Evolutionary conservation across 2,888 invertebrate species (phyloP).

Genomic region (Rhamnusium bicolor): DNA sequence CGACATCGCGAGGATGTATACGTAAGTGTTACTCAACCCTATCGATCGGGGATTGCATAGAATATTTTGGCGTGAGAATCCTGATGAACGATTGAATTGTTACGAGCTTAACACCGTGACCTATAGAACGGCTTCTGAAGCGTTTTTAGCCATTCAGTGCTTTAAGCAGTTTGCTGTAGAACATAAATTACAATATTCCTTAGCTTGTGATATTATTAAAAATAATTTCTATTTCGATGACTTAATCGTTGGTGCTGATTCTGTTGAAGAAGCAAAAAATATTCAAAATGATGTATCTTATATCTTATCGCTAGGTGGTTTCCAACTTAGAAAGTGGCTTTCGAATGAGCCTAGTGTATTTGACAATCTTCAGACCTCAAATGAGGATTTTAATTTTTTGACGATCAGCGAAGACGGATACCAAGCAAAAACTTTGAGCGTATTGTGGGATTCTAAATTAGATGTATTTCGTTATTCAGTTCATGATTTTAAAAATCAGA

Average conservation of each 20-base stretch:
- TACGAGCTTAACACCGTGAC: conserved; percentile 14
- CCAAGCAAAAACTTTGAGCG: neutral
- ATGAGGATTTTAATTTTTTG: neutral
- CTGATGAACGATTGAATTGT: conserved; percentile 1
- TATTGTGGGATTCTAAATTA: neutral
- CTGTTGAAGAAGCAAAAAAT: neutral
- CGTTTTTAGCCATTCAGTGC: neutral
- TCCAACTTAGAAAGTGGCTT: conserved; percentile 13
- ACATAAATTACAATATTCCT: neutral
- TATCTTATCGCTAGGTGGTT: conserved; percentile 4
- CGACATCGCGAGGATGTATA: conserved; percentile 34
- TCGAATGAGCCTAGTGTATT: conserved; percentile 10
- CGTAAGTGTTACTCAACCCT: conserved; percentile 24
- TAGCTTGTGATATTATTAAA: neutral
- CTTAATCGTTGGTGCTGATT: conserved; percentile 2
- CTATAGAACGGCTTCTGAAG: conserved; percentile 7
- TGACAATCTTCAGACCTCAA: neutral
- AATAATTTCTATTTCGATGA: conserved; percentile 20
- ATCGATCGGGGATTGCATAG: conserved; percentile 16
- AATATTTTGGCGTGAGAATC: conserved; percentile 27
- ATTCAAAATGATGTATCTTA: conserved; percentile 9
- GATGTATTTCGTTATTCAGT: neutral
- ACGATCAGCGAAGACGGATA: neutral
- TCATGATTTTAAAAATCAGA: neutral
- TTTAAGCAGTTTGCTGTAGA: conserved; percentile 17